A percentile compares a stretch with the other conserved stretches of the same genome.
These are phyloP conservation scores for Biston betularia DNA, from an alignment of 2,888 invertebrate species.

Conservation along the genomic window DNA sequence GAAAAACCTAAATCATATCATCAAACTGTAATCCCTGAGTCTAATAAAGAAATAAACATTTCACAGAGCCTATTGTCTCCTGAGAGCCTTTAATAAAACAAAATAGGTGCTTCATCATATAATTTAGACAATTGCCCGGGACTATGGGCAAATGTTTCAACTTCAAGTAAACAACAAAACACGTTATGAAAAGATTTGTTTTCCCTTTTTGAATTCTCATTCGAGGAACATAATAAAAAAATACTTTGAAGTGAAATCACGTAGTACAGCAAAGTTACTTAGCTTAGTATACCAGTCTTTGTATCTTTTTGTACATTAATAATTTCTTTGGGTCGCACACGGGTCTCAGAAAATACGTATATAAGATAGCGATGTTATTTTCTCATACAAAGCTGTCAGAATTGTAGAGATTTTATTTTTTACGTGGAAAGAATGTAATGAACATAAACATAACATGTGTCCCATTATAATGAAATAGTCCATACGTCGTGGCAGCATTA, in stretches of 20 bases:
- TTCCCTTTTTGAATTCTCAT: slow-evolving; percentile 66
- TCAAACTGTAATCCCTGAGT: slow-evolving; percentile 38
- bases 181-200: slow-evolving; percentile 64
- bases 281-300: slow-evolving; percentile 68
- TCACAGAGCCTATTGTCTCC: slow-evolving; percentile 52
- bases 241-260: slow-evolving; percentile 75
- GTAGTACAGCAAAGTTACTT: slow-evolving; percentile 70
- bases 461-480: slow-evolving; percentile 64
- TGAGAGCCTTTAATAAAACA: slow-evolving; percentile 54
- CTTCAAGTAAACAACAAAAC: slow-evolving; percentile 57
- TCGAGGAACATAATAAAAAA: slow-evolving; percentile 62
- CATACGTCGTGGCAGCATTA: slow-evolving; percentile 45
- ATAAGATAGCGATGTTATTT: slow-evolving; percentile 72
- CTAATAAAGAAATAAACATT: slow-evolving; percentile 27
- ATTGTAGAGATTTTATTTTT: slow-evolving; percentile 76
- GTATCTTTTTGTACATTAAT: slow-evolving; percentile 77
- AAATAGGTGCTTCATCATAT: slow-evolving; percentile 59
- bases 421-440: slow-evolving; percentile 78
- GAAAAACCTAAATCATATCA: slow-evolving; percentile 12
- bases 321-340: slow-evolving; percentile 70
- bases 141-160: slow-evolving; percentile 55
- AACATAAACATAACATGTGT: slow-evolving; percentile 63
- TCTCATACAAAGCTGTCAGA: slow-evolving; percentile 73
- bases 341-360: slow-evolving; percentile 64
- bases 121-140: slow-evolving; percentile 56